Conservation (phyloP, 2,888 invertebrate genomes). For the Lasioglossum lativentre region DNA sequence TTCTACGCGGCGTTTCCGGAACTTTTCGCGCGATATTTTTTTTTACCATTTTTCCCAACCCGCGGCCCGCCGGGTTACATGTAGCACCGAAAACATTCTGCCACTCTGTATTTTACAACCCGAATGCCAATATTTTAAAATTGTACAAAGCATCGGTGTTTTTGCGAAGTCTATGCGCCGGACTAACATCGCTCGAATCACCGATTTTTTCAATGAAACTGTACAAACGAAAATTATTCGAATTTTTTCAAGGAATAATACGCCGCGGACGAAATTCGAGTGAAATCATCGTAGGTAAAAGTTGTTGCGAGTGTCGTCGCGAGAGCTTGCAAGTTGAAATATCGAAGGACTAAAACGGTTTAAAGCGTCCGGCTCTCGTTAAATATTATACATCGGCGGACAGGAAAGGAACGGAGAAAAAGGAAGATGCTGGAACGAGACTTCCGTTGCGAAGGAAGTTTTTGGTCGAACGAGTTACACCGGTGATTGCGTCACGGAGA, state of each 20-base stretch:
- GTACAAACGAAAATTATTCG: not conserved
- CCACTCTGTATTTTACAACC: not conserved
- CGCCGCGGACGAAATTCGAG: too few relatives aligned
- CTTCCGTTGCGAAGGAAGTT: conserved; percentile 16
- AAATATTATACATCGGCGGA: not conserved
- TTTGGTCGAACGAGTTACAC: conserved; percentile 36
- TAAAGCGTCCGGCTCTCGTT: not conserved
- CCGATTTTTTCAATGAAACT: too few relatives aligned
- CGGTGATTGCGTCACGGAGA: conserved; percentile 56
- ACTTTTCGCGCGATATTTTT: not conserved
- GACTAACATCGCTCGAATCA: too few relatives aligned
- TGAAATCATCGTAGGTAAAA: not conserved
- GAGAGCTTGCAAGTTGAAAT: not conserved
- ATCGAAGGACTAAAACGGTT: not conserved
- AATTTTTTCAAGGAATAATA: not conserved
- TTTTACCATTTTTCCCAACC: not conserved
- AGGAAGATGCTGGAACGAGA: not conserved
- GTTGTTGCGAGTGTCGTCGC: not conserved
- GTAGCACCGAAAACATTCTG: not conserved
- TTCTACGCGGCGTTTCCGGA: not conserved
- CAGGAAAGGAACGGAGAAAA: not conserved
- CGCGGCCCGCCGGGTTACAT: not conserved
- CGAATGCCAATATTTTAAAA: not conserved
- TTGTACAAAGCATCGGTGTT: not conserved
- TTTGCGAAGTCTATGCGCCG: not conserved